A percentile compares a stretch with the other conserved stretches of the same genome.
phyloP scores from a whole-genome alignment of 2,113 vertebrate species.

The Notothenia rossii region DNA sequence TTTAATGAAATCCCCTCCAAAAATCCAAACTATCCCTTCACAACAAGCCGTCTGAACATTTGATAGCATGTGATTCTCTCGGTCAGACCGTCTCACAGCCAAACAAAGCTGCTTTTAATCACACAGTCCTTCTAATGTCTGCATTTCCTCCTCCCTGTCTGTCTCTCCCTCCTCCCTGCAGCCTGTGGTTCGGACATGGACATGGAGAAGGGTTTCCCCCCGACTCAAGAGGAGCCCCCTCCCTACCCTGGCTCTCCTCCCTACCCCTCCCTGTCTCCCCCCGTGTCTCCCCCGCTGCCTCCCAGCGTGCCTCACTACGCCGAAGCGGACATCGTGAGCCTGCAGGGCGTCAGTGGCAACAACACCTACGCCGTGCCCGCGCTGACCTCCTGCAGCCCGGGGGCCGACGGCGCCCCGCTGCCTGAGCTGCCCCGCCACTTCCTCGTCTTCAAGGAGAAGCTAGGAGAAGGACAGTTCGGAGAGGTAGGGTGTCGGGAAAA shows the following conservation, averaged over 20 bases:
- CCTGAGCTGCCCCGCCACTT: constrained; percentile 90
- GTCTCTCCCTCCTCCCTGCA: constrained; percentile 58
- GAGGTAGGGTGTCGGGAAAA: constrained; percentile 80
- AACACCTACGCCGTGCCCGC: constrained; percentile 94
- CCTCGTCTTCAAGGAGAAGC: constrained; percentile 93
- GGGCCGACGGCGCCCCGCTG: constrained; percentile 85
- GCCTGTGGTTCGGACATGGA: constrained; percentile 88
- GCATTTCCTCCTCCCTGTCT: constrained; percentile 31
- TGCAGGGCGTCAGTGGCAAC: constrained; percentile 93
- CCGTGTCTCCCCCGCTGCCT: constrained; percentile 80
- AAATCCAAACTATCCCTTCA: constrained; percentile 49
- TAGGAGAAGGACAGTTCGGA: constrained; percentile 95
- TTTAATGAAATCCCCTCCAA: not conserved
- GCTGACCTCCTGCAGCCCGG: constrained; percentile 81
- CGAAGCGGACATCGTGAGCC: constrained; percentile 93
- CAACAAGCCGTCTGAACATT: constrained; percentile 5
- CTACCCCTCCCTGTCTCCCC: constrained; percentile 80
- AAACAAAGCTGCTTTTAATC: constrained; percentile 17
- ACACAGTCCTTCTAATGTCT: constrained; percentile 18
- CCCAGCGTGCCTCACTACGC: constrained; percentile 94
- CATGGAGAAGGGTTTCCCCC: constrained; percentile 81
- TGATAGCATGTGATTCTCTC: constrained; percentile 1
- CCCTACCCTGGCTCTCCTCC: constrained; percentile 86
- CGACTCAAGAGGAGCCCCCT: constrained; percentile 77
- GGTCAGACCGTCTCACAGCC: not conserved